Evolutionary conservation across 2,797 vertebrate genomes (phyloP), one percentile per base, ranked within the genome.

Genomic region (Alca torda): DNA sequence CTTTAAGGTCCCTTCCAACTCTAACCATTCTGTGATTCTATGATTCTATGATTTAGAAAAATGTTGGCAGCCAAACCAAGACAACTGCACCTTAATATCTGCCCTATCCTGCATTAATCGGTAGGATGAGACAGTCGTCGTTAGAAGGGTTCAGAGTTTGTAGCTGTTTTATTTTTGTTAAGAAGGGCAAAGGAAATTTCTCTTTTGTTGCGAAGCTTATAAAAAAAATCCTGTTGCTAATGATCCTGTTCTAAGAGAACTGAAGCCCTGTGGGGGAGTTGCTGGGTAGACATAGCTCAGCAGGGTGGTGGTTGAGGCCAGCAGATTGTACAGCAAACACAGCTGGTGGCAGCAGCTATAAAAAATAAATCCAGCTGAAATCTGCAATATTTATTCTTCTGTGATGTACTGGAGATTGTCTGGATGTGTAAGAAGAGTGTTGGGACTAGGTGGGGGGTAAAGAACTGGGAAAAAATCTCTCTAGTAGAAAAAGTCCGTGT

Each of bases 331-430:
- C 56, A 93, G 81, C 56, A 93, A 92, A 89, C 77, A 82, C 92
- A 92, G 89, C 75, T 89, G 60, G 92, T 80, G 53, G 61, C 60
- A 77, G 60, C n/a, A 87, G 65, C 26, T 85, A 76, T 68, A 41
- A 87, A 90, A 92, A 89, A 94, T 46, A 95, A 92, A 94, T 90
- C 84, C 81, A 89, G 28, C 26, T 43, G 37, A 91, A 83, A 89
- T 61, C 45, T 45, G 53, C 41, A 89, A 83, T 85, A 89, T 94
- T 87, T 93, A 72, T 94, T 91, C 25, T 83, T 82, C 51, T 1
- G 1, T 85, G 45, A 85, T 89, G 30, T 60, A 63, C 48, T 33
- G 2, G 16, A 85, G 78, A 91, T 46, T 74, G 59, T 70, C 70
- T 76, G 23, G 51, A 89, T 77, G 28, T 74, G 39, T 70, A 92